A percentile compares a stretch with the other conserved stretches of the same genome.
These are phyloP conservation scores for Psilanteris sp. DNA, from an alignment of 1,140 invertebrate genomes.

Conservation along the genomic window DNA sequence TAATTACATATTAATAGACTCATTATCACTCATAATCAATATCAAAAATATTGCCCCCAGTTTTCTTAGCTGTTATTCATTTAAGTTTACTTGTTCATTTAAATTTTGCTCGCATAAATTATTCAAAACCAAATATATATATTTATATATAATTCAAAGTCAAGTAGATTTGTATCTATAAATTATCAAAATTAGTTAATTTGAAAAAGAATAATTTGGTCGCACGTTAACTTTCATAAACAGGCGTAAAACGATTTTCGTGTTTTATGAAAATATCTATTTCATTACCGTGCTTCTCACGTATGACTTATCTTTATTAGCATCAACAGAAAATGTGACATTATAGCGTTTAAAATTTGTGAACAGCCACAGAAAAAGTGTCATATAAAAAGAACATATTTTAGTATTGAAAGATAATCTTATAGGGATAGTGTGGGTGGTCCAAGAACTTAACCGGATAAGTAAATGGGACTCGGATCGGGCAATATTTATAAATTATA, in stretches of 20 bases:
- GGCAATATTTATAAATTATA: constrained; percentile 68
- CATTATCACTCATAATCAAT: too few relatives aligned
- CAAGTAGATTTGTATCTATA: too few relatives aligned
- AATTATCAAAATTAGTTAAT: too few relatives aligned
- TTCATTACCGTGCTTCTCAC: constrained; percentile 15
- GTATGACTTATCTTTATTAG: constrained; percentile 46
- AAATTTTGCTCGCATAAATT: too few relatives aligned
- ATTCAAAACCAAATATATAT: too few relatives aligned
- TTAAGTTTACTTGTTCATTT: too few relatives aligned
- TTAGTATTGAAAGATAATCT: constrained; percentile 34
- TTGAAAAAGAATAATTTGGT: constrained; percentile 16
- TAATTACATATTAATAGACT: too few relatives aligned
- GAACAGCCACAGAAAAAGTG: constrained; percentile 30
- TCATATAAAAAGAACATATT: constrained; percentile 49
- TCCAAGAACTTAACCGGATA: constrained; percentile 44
- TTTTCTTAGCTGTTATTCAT: too few relatives aligned
- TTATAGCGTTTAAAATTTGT: constrained; percentile 14
- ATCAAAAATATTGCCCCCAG: too few relatives aligned
- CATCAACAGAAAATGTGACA: constrained; percentile 18
- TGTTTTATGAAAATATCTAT: constrained; percentile 26
- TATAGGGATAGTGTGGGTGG: constrained; percentile 63
- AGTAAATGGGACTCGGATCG: constrained; percentile 35
- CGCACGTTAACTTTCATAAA: background rate
- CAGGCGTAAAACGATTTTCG: constrained; percentile 24
- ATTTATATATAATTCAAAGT: too few relatives aligned